Evolutionary conservation across 2,888 invertebrate species (phyloP).

Genomic region (Heliconius sara): DNA sequence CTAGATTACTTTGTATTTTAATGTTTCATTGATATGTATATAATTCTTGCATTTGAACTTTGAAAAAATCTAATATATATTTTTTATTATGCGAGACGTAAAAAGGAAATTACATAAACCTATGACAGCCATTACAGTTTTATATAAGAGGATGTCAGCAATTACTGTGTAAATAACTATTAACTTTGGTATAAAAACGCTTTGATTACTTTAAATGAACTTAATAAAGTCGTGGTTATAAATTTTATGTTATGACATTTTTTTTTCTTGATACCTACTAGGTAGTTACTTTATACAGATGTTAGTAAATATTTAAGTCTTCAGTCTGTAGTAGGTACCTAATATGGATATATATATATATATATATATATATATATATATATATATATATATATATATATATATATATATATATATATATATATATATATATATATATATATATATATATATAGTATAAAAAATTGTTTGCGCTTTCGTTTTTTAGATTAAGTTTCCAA

Average conservation of each 20-base stretch:
- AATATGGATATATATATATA: too few relatives aligned
- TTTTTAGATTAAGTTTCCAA: too few relatives aligned
- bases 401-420: too few relatives aligned
- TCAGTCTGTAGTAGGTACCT: background rate
- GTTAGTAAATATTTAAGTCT: background rate
- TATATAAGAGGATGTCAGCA: slow-evolving; percentile 25
- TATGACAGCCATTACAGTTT: slow-evolving; percentile 25
- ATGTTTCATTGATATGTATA: background rate
- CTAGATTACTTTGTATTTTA: background rate
- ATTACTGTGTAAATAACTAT: slow-evolving; percentile 28
- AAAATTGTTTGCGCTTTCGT: too few relatives aligned
- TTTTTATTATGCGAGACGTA: background rate
- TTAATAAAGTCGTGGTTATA: slow-evolving; percentile 24
- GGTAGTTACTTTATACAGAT: background rate
- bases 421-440: too few relatives aligned
- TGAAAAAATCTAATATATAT: slow-evolving; percentile 6
- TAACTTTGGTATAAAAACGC: slow-evolving; percentile 27
- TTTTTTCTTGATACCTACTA: background rate
- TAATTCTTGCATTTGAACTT: background rate
- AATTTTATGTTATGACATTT: slow-evolving; percentile 12
- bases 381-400: too few relatives aligned
- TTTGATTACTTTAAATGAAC: slow-evolving; percentile 29
- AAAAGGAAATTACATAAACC: slow-evolving; percentile 22
- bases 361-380: too few relatives aligned
- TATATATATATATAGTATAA: too few relatives aligned